Evolutionary conservation across 1,140 invertebrate species (phyloP), one percentile per base, ranked within the genome.

Genomic region (Polypedilum vanderplanki): DNA sequence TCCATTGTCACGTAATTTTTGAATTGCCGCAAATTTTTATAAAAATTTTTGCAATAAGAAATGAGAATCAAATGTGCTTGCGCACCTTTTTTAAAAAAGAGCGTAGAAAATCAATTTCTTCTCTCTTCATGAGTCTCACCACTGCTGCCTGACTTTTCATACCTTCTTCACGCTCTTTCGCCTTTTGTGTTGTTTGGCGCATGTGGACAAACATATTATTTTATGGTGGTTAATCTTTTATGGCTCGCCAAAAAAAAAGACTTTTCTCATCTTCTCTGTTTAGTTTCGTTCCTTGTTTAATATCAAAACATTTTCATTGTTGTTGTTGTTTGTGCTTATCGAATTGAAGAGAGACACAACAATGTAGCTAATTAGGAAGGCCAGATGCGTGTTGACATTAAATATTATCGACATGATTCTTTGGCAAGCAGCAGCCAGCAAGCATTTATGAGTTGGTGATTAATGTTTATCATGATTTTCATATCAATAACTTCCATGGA

Each of bases 51-150:
- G 46, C 46, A 12, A 57, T 15, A 57, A 57, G 24, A 33, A 5
- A 33, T 33, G 24, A 33, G 24, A 33, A 33, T 33, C 24, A 33
- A 33, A 33, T 33, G 24, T 33, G 24, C 5, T 70, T 70, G 17
- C 65, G 20, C 17, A 70, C 17, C 20, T 70, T 70, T 18, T 70
- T 70, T 8, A 57, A 57, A 57, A 15, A 57, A 57, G 46, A 70
- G 20, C 65, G 65, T 70, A 20, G 65, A 70, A 20, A 70, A 70
- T 70, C 18, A 70, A 70, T 70, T 70, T 70, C 65, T 70, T 70
- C 65, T 70, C 65, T 70, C 65, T 17, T 22, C 46, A 57, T 57
- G 46, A 57, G 46, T n/a, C 46, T n/a, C 46, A 57, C 46, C 46
- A 15, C 46, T 57, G 9, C 46, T 57, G 46, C 46, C 46, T 57